These are phyloP conservation scores for Epirrhoe tristata DNA, from an alignment of 2,888 invertebrate genomes.

Conservation along the genomic window DNA sequence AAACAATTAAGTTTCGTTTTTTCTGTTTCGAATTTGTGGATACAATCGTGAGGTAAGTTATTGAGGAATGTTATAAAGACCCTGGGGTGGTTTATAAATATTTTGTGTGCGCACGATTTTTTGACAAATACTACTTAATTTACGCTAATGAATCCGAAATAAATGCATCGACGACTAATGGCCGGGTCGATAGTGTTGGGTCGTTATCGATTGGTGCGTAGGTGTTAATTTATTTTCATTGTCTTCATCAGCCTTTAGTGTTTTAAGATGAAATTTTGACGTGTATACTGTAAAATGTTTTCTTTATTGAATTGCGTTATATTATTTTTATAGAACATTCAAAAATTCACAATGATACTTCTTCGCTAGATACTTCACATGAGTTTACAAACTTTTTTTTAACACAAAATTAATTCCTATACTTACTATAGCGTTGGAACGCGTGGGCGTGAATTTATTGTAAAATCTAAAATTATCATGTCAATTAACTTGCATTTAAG, in stretches of 20 bases:
- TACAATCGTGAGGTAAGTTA: slow-evolving; percentile 63
- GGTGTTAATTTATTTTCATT: slow-evolving; percentile 34
- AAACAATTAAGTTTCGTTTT: slow-evolving; percentile 53
- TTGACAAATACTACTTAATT: slow-evolving; percentile 85
- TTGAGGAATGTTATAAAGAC: slow-evolving; percentile 63
- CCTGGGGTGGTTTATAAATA: slow-evolving; percentile 75
- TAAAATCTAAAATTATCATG: slow-evolving; percentile 53
- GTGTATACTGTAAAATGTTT: neutral
- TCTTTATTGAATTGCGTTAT: neutral
- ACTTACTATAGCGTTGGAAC: slow-evolving; percentile 20
- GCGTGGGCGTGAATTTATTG: slow-evolving; percentile 59
- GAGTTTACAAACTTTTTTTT: slow-evolving; percentile 6
- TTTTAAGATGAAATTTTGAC: slow-evolving; percentile 1
- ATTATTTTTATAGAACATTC: neutral
- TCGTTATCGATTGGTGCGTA: slow-evolving; percentile 46
- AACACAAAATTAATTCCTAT: slow-evolving; percentile 3
- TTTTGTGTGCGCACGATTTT: slow-evolving; percentile 74
- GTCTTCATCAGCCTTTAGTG: slow-evolving; percentile 18
- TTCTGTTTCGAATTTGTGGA: slow-evolving; percentile 59
- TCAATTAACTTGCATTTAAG: slow-evolving; percentile 46
- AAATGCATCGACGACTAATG: slow-evolving; percentile 75
- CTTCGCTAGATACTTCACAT: neutral
- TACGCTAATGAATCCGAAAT: slow-evolving; percentile 81
- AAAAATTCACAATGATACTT: neutral
- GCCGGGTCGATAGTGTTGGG: slow-evolving; percentile 60